Evolutionary conservation across 1,140 invertebrate species (phyloP).

Genomic region (Plutomurus gul): DNA sequence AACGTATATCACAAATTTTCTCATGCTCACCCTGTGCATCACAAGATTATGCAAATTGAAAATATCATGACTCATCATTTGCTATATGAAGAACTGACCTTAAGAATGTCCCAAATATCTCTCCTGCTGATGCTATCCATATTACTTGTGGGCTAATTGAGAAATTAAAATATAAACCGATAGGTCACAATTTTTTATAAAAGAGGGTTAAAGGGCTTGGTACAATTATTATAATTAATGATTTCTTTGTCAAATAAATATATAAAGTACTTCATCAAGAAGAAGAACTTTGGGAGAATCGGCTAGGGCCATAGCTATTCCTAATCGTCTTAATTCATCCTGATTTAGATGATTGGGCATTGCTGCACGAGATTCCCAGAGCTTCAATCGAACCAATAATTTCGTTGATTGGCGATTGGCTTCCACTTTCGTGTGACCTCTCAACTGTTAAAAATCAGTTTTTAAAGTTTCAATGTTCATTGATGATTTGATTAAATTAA

Average conservation of each 20-base stretch:
- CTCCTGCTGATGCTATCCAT: slow-evolving; percentile 35
- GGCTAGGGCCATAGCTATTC: slow-evolving; percentile 38
- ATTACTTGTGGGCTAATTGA: slow-evolving; percentile 33
- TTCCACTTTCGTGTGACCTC: slow-evolving; percentile 19
- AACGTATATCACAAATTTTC: too few species aligned
- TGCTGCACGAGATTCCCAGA: slow-evolving; percentile 7
- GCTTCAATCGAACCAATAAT: slow-evolving; percentile 11
- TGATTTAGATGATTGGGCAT: slow-evolving; percentile 18
- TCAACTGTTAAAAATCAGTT: slow-evolving; percentile 22
- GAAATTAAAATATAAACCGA: too few species aligned
- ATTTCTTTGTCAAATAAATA: too few species aligned
- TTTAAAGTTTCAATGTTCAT: background rate
- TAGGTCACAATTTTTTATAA: too few species aligned
- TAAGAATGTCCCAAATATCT: slow-evolving; percentile 48
- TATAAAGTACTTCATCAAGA: slow-evolving; percentile 7
- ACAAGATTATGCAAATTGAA: too few species aligned
- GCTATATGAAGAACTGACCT: background rate
- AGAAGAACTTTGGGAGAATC: slow-evolving; percentile 41
- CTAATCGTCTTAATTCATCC: slow-evolving; percentile 26
- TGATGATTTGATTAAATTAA: background rate
- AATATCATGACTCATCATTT: too few species aligned
- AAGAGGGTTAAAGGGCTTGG: too few species aligned
- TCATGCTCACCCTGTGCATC: too few species aligned
- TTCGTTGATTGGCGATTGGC: background rate
- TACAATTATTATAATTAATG: too few species aligned